These are phyloP conservation scores for Drosophila pectinifera DNA, from an alignment of 1,140 invertebrate species.

Conservation along the genomic window DNA sequence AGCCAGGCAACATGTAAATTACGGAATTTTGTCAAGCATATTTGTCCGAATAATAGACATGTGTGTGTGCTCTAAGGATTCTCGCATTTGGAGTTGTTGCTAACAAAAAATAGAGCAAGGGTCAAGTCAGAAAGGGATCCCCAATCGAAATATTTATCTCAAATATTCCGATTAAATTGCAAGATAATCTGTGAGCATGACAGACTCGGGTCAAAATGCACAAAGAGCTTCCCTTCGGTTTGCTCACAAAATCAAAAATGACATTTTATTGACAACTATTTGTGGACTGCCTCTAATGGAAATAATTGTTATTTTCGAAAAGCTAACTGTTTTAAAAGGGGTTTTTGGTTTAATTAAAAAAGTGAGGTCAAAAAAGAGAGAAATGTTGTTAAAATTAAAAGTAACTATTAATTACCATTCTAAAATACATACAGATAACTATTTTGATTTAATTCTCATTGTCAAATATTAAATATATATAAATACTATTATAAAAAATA, in stretches of 20 bases:
- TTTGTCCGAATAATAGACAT: slow-evolving; percentile 32
- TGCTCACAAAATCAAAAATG: not conserved
- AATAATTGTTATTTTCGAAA: slow-evolving; percentile 4
- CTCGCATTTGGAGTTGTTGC: slow-evolving; percentile 5
- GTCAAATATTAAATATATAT: not conserved
- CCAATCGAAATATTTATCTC: slow-evolving; percentile 19
- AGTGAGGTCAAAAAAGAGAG: not conserved
- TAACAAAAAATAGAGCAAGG: not conserved
- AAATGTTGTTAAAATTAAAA: not conserved
- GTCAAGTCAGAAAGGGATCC: not conserved
- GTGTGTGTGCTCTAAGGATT: slow-evolving; percentile 18
- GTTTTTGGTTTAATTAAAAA: not conserved
- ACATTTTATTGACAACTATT: slow-evolving; percentile 6
- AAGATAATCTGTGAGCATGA: slow-evolving; percentile 10
- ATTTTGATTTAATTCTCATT: not conserved
- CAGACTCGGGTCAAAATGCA: not conserved
- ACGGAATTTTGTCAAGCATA: slow-evolving; percentile 37
- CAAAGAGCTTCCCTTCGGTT: not conserved
- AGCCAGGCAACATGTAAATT: slow-evolving; percentile 23
- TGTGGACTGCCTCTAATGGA: not conserved
- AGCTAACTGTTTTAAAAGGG: not conserved
- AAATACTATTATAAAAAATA: too few relatives aligned
- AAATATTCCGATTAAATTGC: slow-evolving; percentile 19
- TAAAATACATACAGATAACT: not conserved
- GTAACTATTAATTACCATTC: too few relatives aligned